These are phyloP conservation scores for Aythya fuligula DNA, from an alignment of 2,797 vertebrate species.

Conservation along the genomic window DNA sequence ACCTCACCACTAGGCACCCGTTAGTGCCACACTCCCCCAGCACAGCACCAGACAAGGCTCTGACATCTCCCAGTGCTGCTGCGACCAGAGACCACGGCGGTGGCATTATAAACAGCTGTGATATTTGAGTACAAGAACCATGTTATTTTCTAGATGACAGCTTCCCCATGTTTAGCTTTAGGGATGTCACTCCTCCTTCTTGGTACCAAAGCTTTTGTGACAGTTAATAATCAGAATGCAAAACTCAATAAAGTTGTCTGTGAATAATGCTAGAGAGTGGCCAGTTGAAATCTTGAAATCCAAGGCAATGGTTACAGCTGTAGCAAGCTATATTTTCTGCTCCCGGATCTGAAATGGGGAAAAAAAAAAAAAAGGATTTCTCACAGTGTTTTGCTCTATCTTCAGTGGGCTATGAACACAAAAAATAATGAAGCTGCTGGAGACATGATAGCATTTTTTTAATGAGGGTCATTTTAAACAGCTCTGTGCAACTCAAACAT, in stretches of 20 bases:
- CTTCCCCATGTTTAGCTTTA: neutral
- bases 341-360: neutral
- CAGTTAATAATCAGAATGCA: neutral
- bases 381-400: neutral
- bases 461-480: slow-evolving; percentile 3
- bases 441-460: neutral
- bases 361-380: neutral
- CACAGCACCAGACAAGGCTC: neutral
- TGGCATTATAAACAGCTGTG: neutral
- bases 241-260: neutral
- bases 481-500: neutral
- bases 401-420: neutral
- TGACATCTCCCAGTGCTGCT: neutral
- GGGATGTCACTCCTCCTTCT: slow-evolving; percentile 25
- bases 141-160: neutral
- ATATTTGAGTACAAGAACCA: neutral
- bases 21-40: neutral
- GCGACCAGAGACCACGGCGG: rapidly evolving
- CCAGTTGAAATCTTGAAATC: neutral
- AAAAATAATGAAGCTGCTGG: neutral
- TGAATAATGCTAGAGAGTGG: neutral
- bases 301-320: neutral
- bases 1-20: rapidly evolving
- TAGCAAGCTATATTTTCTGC: neutral
- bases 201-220: neutral